Evolutionary conservation across 2,888 invertebrate genomes (phyloP), one percentile per base, ranked within the genome.

Genomic region (Rotaria magnacalcarata): DNA sequence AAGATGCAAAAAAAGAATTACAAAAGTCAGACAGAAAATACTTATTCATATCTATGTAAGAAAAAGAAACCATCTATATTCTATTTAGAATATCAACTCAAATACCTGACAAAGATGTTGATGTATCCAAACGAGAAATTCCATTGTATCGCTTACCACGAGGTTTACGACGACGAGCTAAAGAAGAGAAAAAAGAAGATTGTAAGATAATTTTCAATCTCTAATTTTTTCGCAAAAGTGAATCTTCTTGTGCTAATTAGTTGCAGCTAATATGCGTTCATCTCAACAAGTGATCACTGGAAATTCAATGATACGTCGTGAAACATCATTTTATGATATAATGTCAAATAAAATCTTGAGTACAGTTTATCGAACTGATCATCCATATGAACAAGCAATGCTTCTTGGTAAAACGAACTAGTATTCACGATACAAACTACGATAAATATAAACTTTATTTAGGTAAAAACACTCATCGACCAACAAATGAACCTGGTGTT

Each of bases 61-160:
- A 34, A 34, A 34, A 34, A 34, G 34, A 34, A 34, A 34, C 34
- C 34, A 34, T 34, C 34, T 34, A 34, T 24, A 34, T 80, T 24
- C n/a, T n/a, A 24, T 43, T 47, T 80, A 80, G 80, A 47, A 47
- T n/a, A 80, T 10, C 2, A n/a, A 47, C 0, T 14, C 43, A 21
- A 47, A 47, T 11, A 47, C 10, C 4, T 3, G 47, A 21, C 24
- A 47, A 80, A 80, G 80, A 80, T 11, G 3, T 11, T n/a, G 43
- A 41, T 43, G 5, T 10, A 4, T 8, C 41, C 19, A 75, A 41
- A 47, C 21, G 75, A 43, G 10, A 74, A n/a, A 85, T 50, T 11
- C 75, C 86, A 58, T 41, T 85, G 27, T 85, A 86, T 75, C 34
- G 85, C 21, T 47, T 85, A 41, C 85, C 86, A 24, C 80, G 80